Evolutionary conservation across 2,113 vertebrate genomes (phyloP).

Genomic region (Oceanites oceanicus): DNA sequence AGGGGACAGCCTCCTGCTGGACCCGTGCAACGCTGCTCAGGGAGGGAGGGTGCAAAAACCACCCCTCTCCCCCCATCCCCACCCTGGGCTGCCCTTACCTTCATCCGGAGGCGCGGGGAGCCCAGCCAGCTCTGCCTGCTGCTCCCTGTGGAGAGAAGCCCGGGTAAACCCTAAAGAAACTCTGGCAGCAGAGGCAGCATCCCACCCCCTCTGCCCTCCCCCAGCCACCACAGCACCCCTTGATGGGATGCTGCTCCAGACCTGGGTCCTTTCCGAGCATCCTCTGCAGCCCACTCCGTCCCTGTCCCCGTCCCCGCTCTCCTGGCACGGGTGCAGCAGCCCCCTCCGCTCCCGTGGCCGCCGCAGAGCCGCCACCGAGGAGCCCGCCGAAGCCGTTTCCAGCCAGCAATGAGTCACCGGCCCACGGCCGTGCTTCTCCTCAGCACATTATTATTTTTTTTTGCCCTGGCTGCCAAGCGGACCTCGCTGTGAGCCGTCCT

Average conservation of each 20-base stretch:
- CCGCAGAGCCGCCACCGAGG: neutral
- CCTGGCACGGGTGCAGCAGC: neutral
- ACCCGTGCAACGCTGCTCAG: neutral
- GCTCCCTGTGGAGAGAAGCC: conserved; percentile 10
- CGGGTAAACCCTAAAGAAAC: neutral
- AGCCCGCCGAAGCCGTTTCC: neutral
- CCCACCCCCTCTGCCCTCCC: neutral
- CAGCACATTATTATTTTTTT: neutral
- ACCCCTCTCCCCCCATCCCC: neutral
- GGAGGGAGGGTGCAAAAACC: neutral
- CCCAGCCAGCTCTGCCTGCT: neutral
- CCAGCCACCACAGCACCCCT: neutral
- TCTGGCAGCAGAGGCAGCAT: neutral
- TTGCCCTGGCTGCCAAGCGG: neutral
- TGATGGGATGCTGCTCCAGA: neutral
- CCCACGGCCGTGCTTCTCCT: neutral
- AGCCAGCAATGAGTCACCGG: conserved; percentile 58
- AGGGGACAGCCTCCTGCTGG: neutral
- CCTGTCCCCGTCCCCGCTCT: neutral
- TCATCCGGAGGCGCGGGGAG: neutral
- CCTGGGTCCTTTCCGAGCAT: conserved; percentile 7
- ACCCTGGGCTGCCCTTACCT: conserved; percentile 5
- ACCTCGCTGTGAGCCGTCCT: neutral
- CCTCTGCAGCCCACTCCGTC: neutral
- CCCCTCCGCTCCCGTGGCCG: neutral